Evolutionary conservation across 2,888 invertebrate species (phyloP).

Genomic region (Mimas tiliae): DNA sequence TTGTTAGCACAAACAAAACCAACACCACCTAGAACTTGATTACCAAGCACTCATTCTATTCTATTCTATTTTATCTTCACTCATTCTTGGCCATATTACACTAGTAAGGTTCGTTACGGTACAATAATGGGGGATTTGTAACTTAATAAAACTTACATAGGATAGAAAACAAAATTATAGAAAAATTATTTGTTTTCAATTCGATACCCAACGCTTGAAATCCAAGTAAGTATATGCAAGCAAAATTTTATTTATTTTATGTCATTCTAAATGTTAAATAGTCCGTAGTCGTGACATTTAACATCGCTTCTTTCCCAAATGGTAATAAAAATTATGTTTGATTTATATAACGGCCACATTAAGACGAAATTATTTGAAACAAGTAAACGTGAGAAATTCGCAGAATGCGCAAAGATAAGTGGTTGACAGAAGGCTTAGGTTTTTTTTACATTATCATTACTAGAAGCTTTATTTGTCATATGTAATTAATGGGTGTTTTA

Average conservation of each 20-base stretch:
- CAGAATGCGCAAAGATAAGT: background rate
- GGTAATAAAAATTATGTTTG: slow-evolving; percentile 25
- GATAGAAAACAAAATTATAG: no score
- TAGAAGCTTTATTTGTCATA: slow-evolving; percentile 15
- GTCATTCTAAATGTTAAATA: background rate
- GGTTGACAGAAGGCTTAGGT: background rate
- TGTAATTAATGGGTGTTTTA: slow-evolving; percentile 17
- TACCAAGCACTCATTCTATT: no score
- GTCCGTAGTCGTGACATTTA: slow-evolving; percentile 17
- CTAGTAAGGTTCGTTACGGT: no score
- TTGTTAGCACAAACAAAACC: no score
- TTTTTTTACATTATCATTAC: slow-evolving; percentile 12
- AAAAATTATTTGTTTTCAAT: no score
- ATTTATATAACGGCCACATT: slow-evolving; percentile 1
- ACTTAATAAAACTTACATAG: no score
- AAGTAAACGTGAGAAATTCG: background rate
- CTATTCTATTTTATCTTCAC: no score
- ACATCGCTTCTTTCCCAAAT: slow-evolving; percentile 10
- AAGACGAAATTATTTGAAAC: slow-evolving; percentile 24
- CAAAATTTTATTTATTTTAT: slow-evolving; percentile 1
- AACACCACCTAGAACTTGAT: no score
- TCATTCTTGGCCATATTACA: no score
- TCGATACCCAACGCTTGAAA: background rate
- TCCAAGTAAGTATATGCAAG: background rate
- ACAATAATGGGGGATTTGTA: no score